These are phyloP conservation scores for Epizoanthus fatuus DNA, from an alignment of 92 coral and sea anemone genomes.

Conservation along the genomic window DNA sequence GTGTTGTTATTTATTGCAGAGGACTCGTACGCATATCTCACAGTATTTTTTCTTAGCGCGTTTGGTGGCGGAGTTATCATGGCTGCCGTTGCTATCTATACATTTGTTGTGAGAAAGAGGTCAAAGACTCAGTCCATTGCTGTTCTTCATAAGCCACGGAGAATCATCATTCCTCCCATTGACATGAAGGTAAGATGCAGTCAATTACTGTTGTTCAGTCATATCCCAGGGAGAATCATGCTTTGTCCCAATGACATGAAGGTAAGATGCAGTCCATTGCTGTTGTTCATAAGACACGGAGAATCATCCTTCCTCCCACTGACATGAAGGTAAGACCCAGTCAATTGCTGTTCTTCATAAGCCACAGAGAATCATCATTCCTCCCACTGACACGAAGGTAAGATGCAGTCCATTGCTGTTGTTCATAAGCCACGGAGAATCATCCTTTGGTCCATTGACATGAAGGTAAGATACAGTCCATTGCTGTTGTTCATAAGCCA, in stretches of 20 bases:
- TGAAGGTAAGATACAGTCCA: background rate
- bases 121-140: slow-evolving; percentile 30
- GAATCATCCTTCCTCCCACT: background rate
- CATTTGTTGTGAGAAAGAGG: slow-evolving; percentile 14
- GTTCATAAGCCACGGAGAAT: background rate
- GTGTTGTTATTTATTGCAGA: slow-evolving; percentile 16
- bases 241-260: background rate
- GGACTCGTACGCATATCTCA: slow-evolving; percentile 41
- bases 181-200: slow-evolving; percentile 15
- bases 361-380: background rate
- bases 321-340: background rate
- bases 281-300: background rate
- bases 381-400: background rate
- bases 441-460: background rate
- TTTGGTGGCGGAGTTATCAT: slow-evolving; percentile 29
- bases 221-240: background rate
- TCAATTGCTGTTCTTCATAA: background rate
- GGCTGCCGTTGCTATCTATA: slow-evolving; percentile 30
- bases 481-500: too few species aligned
- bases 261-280: background rate
- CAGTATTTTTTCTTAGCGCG: slow-evolving; percentile 40
- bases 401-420: background rate
- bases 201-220: background rate
- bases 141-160: slow-evolving; percentile 39
- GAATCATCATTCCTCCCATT: slow-evolving; percentile 17